phyloP scores from a whole-genome alignment of 2,888 invertebrate species.

The Aleiodes alternator region DNA sequence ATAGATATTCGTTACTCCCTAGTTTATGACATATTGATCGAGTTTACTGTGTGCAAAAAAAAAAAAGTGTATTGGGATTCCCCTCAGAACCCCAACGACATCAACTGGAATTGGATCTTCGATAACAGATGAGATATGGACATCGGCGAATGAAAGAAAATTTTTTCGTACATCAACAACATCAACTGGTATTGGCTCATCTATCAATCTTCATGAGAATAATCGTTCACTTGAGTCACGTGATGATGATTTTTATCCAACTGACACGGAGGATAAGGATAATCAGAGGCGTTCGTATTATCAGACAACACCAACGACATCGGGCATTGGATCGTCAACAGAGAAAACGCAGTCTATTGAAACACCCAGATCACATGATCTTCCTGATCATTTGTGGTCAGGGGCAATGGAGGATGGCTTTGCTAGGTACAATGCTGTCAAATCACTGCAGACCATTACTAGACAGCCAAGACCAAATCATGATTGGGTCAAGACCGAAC shows the following conservation, averaged over 20 bases:
- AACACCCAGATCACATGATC: conserved; percentile 64
- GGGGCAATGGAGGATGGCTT: conserved; percentile 67
- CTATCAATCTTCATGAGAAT: conserved; percentile 68
- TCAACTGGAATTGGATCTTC: conserved; percentile 66
- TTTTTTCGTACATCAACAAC: conserved; percentile 68
- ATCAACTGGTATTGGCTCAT: conserved; percentile 69
- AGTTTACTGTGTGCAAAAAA: background rate
- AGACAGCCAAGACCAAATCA: conserved; percentile 69
- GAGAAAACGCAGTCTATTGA: conserved; percentile 65
- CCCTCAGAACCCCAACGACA: conserved; percentile 64
- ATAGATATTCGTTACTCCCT: background rate
- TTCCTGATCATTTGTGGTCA: conserved; percentile 68
- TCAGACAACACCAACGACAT: conserved; percentile 67
- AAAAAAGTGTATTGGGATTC: conserved; percentile 21
- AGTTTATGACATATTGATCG: conserved; percentile 16
- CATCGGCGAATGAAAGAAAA: conserved; percentile 65
- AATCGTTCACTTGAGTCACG: conserved; percentile 68
- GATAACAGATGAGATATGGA: conserved; percentile 69
- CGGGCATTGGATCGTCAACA: conserved; percentile 68
- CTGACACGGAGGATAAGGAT: conserved; percentile 63
- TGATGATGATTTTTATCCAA: conserved; percentile 65
- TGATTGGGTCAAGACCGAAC: conserved; percentile 69
- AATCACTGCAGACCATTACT: conserved; percentile 66
- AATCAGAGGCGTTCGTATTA: conserved; percentile 63
- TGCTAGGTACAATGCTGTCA: conserved; percentile 66